Evolutionary conservation across 2,888 invertebrate species (phyloP).

Genomic region (Allophyes oxyacanthae): DNA sequence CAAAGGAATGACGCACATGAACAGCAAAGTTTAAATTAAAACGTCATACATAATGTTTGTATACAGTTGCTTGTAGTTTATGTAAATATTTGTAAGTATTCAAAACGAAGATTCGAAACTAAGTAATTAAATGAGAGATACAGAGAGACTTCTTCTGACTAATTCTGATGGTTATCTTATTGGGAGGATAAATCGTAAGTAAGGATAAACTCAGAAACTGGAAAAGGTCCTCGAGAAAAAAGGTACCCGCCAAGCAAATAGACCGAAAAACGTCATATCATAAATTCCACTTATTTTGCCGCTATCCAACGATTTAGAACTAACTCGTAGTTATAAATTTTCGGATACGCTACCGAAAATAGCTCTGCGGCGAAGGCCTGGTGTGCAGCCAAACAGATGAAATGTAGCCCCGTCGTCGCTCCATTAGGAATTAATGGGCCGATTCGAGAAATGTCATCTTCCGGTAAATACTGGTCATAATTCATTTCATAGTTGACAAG

Average conservation of each 20-base stretch:
- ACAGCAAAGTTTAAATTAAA: conserved; percentile 47
- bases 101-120: conserved; percentile 36
- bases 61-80: conserved; percentile 43
- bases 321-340: conserved; percentile 86
- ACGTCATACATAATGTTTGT: conserved; percentile 36
- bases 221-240: conserved; percentile 55
- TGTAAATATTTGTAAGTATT: conserved; percentile 47
- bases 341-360: conserved; percentile 84
- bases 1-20: conserved; percentile 40
- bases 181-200: conserved; percentile 25
- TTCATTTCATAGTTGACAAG: conserved; percentile 73
- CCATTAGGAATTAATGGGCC: conserved; percentile 88
- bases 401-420: conserved; percentile 82
- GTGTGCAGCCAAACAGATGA: conserved; percentile 87
- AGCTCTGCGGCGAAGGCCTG: conserved; percentile 81
- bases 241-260: conserved; percentile 71
- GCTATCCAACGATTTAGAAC: conserved; percentile 85
- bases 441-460: conserved; percentile 87
- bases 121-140: conserved; percentile 31
- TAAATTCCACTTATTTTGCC: conserved; percentile 84
- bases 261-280: conserved; percentile 74
- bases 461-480: conserved; percentile 83
- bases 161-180: conserved; percentile 37
- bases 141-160: conserved; percentile 5
- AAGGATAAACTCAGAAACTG: conserved; percentile 43